A percentile compares a stretch with the other conserved stretches of the same genome.
Evolutionary conservation across 92 coral and sea anemone genomes (phyloP).

Genomic region (Porites cylindrica): DNA sequence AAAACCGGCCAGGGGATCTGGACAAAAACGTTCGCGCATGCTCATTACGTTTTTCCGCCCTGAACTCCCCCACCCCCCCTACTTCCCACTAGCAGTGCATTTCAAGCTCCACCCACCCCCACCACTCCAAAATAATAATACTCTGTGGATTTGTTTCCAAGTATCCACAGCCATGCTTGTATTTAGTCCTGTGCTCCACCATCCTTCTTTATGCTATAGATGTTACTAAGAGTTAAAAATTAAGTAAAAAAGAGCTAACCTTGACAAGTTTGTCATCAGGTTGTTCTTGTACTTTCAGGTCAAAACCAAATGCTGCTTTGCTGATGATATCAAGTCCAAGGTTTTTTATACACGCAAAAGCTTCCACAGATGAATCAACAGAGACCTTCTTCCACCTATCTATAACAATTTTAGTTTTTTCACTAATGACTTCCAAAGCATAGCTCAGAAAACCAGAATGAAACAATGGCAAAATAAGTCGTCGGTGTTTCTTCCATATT

Average conservation of each 20-base stretch:
- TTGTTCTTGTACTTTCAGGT: conserved; percentile 35
- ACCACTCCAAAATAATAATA: too few relatives aligned
- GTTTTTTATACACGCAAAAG: not conserved
- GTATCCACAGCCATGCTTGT: too few relatives aligned
- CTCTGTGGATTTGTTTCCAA: too few relatives aligned
- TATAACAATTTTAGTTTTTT: conserved; percentile 8
- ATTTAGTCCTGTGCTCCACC: too few relatives aligned
- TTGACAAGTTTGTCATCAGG: conserved; percentile 22
- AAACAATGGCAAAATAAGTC: conserved; percentile 41
- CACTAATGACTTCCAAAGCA: conserved; percentile 19
- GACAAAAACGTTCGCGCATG: too few relatives aligned
- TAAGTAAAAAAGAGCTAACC: conserved; percentile 10
- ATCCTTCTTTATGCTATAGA: too few relatives aligned
- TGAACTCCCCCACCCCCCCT: too few relatives aligned
- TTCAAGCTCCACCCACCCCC: too few relatives aligned
- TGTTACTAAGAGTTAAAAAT: not conserved
- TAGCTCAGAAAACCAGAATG: conserved; percentile 50
- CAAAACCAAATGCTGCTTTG: conserved; percentile 53
- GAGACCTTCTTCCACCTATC: conserved; percentile 8
- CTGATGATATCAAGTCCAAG: conserved; percentile 39
- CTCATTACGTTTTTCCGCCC: too few relatives aligned
- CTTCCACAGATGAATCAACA: conserved; percentile 24
- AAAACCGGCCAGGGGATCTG: too few relatives aligned
- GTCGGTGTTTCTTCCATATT: conserved; percentile 37
- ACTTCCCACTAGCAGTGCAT: too few relatives aligned